These are phyloP conservation scores for Vulpes lagopus DNA, from an alignment of 2,113 vertebrate species.

Conservation along the genomic window DNA sequence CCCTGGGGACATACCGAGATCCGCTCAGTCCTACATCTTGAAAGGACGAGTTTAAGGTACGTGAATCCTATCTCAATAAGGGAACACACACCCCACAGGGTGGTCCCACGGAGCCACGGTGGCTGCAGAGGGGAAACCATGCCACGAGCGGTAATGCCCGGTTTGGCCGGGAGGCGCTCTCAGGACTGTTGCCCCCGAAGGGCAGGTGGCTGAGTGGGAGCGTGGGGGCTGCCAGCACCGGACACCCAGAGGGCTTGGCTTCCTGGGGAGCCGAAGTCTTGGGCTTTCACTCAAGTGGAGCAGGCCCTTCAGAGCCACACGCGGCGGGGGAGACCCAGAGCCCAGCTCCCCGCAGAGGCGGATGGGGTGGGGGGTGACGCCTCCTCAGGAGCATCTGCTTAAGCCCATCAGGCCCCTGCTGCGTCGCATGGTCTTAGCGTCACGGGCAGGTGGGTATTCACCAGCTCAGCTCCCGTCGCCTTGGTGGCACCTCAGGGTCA, in stretches of 20 bases:
- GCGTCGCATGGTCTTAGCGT: not conserved
- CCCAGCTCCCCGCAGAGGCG: not conserved
- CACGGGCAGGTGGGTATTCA: not conserved
- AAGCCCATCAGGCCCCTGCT: too few species aligned
- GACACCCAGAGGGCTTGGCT: not conserved
- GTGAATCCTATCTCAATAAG: not conserved
- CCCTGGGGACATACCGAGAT: not conserved
- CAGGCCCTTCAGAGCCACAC: not conserved
- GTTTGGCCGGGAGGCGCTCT: rapidly evolving
- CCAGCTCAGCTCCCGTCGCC: not conserved
- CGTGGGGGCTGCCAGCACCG: not conserved
- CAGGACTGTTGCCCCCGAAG: not conserved
- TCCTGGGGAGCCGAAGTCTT: not conserved
- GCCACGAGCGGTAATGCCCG: not conserved
- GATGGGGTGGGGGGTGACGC: not conserved
- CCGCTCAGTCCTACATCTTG: not conserved
- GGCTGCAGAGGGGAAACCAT: not conserved
- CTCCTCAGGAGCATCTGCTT: not conserved
- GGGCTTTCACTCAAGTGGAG: not conserved
- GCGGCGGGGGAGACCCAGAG: not conserved
- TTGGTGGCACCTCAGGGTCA: not conserved
- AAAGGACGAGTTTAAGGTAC: not conserved
- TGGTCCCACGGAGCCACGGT: not conserved
- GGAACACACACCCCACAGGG: not conserved
- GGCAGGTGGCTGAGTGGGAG: not conserved